Conservation (phyloP, 2,888 invertebrate species). For the Folsomia candida region DNA sequence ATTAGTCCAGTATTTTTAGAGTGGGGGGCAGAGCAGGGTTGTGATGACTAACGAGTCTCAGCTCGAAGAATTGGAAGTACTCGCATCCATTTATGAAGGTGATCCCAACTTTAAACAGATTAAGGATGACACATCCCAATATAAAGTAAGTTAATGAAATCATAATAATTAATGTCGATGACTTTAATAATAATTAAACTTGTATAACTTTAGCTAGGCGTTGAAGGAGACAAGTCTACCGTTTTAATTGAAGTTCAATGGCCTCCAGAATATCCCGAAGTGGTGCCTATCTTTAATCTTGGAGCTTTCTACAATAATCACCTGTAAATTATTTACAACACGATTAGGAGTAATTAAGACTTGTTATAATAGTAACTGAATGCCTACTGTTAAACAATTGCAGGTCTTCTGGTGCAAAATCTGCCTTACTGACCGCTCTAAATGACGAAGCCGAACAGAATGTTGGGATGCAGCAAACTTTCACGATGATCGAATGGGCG, state of each 20-base stretch:
- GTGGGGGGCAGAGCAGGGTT: no score
- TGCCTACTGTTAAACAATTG: no score
- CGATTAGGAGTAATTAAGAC: no score
- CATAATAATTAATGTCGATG: neutral
- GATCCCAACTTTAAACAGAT: conserved; percentile 81
- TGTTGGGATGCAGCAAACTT: conserved; percentile 90
- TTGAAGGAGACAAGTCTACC: conserved; percentile 73
- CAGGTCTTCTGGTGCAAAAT: conserved; percentile 70
- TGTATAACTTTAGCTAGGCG: conserved; percentile 67
- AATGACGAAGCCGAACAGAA: conserved; percentile 74
- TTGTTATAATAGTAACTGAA: no score
- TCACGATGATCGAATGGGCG: conserved; percentile 84
- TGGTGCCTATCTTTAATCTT: conserved; percentile 76
- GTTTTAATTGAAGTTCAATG: conserved; percentile 85
- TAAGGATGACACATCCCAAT: conserved; percentile 76
- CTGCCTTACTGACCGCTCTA: conserved; percentile 64
- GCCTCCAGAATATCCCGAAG: conserved; percentile 81
- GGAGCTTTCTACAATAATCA: conserved; percentile 91
- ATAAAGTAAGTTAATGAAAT: conserved; percentile 67
- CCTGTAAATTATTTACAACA: conserved; percentile 65
- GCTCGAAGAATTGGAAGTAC: conserved; percentile 83
- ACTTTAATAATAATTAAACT: neutral
- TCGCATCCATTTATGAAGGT: conserved; percentile 91
- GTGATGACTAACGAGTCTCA: conserved; percentile 60
- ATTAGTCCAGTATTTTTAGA: no score